A percentile compares a stretch with the other conserved stretches of the same genome.
phyloP scores from a whole-genome alignment of 2,888 invertebrate genomes.

The Charanyca ferruginea region DNA sequence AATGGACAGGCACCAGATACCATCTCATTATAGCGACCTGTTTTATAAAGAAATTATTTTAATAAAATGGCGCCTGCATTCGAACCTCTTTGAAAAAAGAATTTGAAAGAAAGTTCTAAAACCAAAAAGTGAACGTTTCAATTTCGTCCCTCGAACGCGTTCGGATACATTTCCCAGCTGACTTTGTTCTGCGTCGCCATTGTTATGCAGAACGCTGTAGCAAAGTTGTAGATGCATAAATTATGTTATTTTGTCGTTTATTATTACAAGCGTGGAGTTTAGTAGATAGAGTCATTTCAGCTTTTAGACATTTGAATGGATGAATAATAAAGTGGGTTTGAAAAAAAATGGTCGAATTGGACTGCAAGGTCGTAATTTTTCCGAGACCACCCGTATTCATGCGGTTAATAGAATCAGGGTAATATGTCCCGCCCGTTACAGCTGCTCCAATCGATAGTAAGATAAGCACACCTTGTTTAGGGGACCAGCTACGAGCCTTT shows the following conservation, averaged over 20 bases:
- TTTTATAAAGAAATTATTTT: conserved; percentile 40
- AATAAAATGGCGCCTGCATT: conserved; percentile 35
- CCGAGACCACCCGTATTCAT: conserved; percentile 68
- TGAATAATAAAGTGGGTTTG: conserved; percentile 44
- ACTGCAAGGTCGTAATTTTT: conserved; percentile 69
- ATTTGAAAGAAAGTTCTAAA: conserved; percentile 64
- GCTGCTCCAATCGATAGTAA: conserved; percentile 79
- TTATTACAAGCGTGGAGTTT: conserved; percentile 60
- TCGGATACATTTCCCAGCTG: conserved; percentile 65
- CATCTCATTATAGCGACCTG: conserved; percentile 54
- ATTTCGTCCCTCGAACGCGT: conserved; percentile 64
- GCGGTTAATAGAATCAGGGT: conserved; percentile 79
- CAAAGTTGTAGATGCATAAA: conserved; percentile 73
- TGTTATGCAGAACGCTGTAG: conserved; percentile 72
- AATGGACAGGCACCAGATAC: conserved; percentile 33
- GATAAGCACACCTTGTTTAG: conserved; percentile 81
- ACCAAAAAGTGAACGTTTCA: conserved; percentile 67
- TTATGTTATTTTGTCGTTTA: conserved; percentile 66
- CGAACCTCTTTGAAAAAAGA: conserved; percentile 41
- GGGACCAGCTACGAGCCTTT: conserved; percentile 74
- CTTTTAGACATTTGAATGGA: conserved; percentile 52
- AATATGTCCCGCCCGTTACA: conserved; percentile 77
- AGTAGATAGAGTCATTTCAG: conserved; percentile 53
- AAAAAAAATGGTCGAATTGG: conserved; percentile 54
- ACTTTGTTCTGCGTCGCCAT: conserved; percentile 69